phyloP scores from a whole-genome alignment of 2,113 vertebrate genomes.

The Riparia riparia region DNA sequence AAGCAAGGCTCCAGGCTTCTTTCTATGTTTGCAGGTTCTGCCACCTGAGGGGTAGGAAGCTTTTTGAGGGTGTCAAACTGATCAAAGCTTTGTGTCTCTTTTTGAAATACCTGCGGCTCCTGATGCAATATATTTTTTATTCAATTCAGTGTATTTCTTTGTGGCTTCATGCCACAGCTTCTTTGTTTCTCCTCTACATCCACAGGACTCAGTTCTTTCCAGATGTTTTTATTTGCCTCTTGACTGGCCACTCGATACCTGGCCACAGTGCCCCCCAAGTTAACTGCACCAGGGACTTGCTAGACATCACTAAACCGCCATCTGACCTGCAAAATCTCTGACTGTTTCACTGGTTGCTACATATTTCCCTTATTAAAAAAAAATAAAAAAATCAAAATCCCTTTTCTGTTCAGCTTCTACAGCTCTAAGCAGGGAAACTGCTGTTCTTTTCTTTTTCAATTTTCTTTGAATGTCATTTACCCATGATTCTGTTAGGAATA shows the following conservation, averaged over 20 bases:
- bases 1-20: not conserved
- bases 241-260: not conserved
- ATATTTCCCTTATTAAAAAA: not conserved
- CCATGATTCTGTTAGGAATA: constrained; percentile 11
- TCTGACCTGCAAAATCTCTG: not conserved
- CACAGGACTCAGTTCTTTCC: not conserved
- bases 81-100: not conserved
- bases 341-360: not conserved
- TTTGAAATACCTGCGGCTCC: not conserved
- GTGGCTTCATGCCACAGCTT: not conserved
- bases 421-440: not conserved
- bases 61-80: not conserved
- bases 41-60: not conserved
- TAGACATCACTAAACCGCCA: not conserved
- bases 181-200: not conserved
- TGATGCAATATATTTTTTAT: not conserved
- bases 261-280: not conserved
- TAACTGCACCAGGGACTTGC: not conserved
- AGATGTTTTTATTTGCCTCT: not conserved
- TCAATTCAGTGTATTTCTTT: not conserved
- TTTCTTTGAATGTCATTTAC: not conserved
- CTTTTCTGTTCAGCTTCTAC: not conserved
- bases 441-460: not conserved
- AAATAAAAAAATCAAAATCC: not conserved
- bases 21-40: not conserved